Conservation (phyloP, 2,888 invertebrate genomes). For the Imbricaverruca yamaguchii region DNA sequence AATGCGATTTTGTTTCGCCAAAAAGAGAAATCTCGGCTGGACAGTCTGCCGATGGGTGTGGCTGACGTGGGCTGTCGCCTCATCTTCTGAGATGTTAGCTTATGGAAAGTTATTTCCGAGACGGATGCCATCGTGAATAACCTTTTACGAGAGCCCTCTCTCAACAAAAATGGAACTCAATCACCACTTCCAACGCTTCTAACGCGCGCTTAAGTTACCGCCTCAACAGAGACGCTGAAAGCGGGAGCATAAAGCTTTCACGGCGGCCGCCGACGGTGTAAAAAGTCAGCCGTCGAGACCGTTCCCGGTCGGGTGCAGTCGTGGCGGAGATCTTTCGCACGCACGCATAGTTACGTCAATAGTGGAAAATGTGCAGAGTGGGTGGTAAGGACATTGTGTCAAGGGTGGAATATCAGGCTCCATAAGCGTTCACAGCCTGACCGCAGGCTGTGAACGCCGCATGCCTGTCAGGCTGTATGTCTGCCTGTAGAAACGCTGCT, state of each 20-base stretch:
- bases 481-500: too few species aligned
- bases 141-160: not conserved
- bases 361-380: too few species aligned
- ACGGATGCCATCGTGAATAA: not conserved
- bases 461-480: too few species aligned
- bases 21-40: not conserved
- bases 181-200: not conserved
- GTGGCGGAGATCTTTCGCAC: too few species aligned
- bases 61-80: not conserved
- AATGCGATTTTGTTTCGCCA: not conserved
- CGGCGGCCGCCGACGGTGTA: not conserved
- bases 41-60: not conserved
- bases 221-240: not conserved
- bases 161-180: constrained; percentile 16
- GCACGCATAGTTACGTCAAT: too few species aligned
- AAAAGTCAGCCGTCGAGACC: too few species aligned
- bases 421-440: too few species aligned
- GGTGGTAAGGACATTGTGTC: too few species aligned
- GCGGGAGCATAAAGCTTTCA: not conserved
- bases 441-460: too few species aligned
- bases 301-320: too few species aligned
- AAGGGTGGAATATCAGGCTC: too few species aligned
- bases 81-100: not conserved
- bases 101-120: constrained; percentile 2
- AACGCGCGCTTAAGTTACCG: not conserved